A percentile compares a stretch with the other conserved stretches of the same genome.
These are phyloP conservation scores for Brachystomella parvula DNA, from an alignment of 1,140 invertebrate genomes.

Conservation along the genomic window DNA sequence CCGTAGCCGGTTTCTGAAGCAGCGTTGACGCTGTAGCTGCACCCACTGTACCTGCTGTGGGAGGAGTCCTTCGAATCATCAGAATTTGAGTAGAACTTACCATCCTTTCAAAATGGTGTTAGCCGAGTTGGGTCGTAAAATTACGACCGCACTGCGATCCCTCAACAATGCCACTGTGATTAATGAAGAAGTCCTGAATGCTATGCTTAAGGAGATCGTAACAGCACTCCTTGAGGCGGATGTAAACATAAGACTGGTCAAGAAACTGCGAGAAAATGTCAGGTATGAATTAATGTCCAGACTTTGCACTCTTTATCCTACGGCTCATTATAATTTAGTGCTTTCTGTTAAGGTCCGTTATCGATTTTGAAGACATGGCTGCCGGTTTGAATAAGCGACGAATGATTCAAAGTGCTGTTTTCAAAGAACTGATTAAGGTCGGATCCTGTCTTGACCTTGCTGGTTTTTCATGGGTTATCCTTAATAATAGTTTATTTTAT, in stretches of 20 bases:
- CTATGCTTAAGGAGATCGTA: constrained; percentile 99
- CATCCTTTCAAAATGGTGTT: constrained; percentile 94
- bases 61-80: no score
- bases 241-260: constrained; percentile 96
- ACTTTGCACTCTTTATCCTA: constrained; percentile 13
- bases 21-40: no score
- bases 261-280: constrained; percentile 97
- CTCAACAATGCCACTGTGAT: constrained; percentile 97
- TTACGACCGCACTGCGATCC: constrained; percentile 93
- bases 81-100: no score
- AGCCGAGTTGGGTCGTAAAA: constrained; percentile 98
- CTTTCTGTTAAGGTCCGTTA: constrained; percentile 57
- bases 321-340: constrained; percentile 16
- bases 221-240: constrained; percentile 95
- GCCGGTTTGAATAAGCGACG: constrained; percentile 95
- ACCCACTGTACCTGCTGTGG: no score
- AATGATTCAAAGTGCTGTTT: constrained; percentile 98
- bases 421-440: constrained; percentile 96
- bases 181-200: constrained; percentile 97
- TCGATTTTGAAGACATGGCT: constrained; percentile 99
- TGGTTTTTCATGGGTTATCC: background rate
- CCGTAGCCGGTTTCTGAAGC: no score
- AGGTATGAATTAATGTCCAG: constrained; percentile 43
- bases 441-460: background rate
- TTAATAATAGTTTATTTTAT: background rate